phyloP scores from a whole-genome alignment of 2,888 invertebrate genomes.

The Trachelus stipa region DNA sequence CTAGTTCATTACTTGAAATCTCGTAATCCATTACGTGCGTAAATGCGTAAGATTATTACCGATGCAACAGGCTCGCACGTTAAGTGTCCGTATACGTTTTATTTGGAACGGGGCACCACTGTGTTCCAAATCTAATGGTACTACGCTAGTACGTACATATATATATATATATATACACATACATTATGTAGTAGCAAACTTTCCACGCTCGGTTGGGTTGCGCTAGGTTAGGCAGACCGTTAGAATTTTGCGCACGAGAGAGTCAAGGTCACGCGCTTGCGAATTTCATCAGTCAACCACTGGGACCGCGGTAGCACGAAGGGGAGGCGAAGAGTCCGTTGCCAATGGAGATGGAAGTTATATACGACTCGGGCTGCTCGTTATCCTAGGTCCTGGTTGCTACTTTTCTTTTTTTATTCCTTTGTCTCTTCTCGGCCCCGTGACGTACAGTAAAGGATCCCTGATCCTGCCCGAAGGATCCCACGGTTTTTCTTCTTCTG shows the following conservation, averaged over 20 bases:
- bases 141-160: no score
- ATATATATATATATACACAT: no score
- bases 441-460: neutral
- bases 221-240: slow-evolving; percentile 6
- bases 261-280: slow-evolving; percentile 18
- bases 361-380: neutral
- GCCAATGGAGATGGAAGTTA: neutral
- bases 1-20: no score
- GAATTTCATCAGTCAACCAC: slow-evolving; percentile 17
- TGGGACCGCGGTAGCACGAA: neutral
- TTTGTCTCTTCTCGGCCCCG: neutral
- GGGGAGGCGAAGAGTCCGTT: neutral
- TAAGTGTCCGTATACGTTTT: no score
- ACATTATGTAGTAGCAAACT: neutral
- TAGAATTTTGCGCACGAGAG: slow-evolving; percentile 12
- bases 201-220: neutral
- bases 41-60: no score
- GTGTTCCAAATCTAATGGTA: no score
- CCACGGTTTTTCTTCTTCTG: neutral
- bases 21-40: no score
- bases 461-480: neutral
- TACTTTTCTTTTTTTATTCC: neutral
- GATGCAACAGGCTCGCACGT: no score
- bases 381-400: slow-evolving; percentile 12
- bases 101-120: no score